Evolutionary conservation across 64 coral and sea anemone species (phyloP).

Genomic region (Anthopleura sola): DNA sequence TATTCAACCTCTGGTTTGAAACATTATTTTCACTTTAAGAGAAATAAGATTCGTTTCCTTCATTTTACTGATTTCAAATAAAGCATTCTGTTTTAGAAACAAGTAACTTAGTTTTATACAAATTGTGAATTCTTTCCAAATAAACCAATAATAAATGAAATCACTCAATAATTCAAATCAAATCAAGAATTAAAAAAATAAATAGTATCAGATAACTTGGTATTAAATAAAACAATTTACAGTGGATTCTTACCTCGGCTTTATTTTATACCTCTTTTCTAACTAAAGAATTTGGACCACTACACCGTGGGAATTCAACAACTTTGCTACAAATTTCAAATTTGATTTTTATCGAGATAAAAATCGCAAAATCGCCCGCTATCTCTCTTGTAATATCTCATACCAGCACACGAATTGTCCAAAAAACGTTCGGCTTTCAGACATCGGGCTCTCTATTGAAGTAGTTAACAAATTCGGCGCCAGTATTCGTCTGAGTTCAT

Average conservation of each 20-base stretch:
- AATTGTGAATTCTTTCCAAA: background rate
- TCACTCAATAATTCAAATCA: slow-evolving; percentile 1
- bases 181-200: background rate
- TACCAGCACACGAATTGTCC: background rate
- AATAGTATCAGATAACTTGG: background rate
- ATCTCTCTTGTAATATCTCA: background rate
- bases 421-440: background rate
- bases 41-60: no score
- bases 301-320: slow-evolving; percentile 9
- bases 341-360: background rate
- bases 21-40: no score
- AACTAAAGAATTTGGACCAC: background rate
- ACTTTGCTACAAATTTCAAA: background rate
- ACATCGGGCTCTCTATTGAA: background rate
- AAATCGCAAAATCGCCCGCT: no score
- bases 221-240: background rate
- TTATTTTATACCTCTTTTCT: background rate
- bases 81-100: no score
- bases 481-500: background rate
- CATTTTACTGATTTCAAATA: background rate
- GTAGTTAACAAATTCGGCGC: background rate
- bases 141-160: background rate
- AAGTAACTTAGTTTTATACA: background rate
- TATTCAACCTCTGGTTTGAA: no score
- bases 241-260: background rate